Evolutionary conservation across 2,113 vertebrate genomes (phyloP), one percentile per base, ranked within the genome.

Genomic region (Cyphomyrus plagiostoma): DNA sequence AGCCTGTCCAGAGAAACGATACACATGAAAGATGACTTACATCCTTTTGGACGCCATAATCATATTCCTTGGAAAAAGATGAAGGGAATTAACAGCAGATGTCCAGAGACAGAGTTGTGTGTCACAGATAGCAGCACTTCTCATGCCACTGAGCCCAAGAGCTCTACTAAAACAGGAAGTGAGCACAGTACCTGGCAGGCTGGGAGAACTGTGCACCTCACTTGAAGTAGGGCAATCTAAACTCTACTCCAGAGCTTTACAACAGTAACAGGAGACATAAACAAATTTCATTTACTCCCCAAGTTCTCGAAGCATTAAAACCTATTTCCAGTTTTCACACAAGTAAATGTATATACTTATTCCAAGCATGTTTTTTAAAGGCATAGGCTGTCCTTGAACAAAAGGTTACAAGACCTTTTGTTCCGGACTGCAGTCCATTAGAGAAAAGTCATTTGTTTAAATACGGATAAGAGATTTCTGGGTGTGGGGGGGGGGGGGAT

Each of bases 61-160:
- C 50, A 56, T 83, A n/a, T 21, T 50, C 45, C 17, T 50, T 50
- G 45, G 70, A 39, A 52, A 56, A 23, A 42, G 74, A 83, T 89
- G 48, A 53, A 66, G 88, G 88, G 30, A 56, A 56, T 89, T 89
- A 89, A 82, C 48, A 56, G 26, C 48, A 83, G 17, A 83, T 53
- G 21, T 89, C 70, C 88, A 82, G 48, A 52, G 62, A 53, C n/a
- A 11, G 52, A 46, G 39, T 35, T 80, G 46, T 89, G 88, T 88
- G 58, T 48, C 53, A 74, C n/a, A 50, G 88, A 48, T 50, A 74
- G n/a, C n/a, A 30, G 48, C n/a, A 2, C 9, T 39, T 48, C 15
- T 39, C 30, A 42, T 49, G 87, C 42, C 62, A 13, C 56, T 88
- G n/a, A 11, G 9, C 58, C n/a, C n/a, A 8, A 39, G 7, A 35